These are phyloP conservation scores for Lontra canadensis DNA, from an alignment of 2,113 vertebrate genomes.

Conservation along the genomic window DNA sequence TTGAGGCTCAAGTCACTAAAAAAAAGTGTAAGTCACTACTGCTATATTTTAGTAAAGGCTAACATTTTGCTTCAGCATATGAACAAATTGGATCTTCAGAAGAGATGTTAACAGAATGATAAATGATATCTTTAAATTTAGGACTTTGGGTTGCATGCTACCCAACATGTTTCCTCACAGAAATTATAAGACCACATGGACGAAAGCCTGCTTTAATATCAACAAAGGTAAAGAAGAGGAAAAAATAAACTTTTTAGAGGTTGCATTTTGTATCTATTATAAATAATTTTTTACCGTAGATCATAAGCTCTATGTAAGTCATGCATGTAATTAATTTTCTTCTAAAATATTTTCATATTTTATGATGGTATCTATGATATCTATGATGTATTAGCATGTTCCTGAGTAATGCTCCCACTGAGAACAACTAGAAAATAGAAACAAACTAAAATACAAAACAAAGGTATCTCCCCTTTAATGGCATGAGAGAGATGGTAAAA, in stretches of 20 bases:
- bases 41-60: slow-evolving; percentile 6
- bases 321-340: background rate
- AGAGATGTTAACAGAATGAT: slow-evolving; percentile 15
- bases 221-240: background rate
- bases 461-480: background rate
- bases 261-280: background rate
- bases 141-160: background rate
- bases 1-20: background rate
- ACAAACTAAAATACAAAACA: background rate
- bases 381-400: background rate
- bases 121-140: slow-evolving; percentile 44
- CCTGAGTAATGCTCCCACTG: background rate
- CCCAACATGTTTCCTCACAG: background rate
- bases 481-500: background rate
- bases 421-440: background rate
- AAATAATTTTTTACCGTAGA: background rate
- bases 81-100: slow-evolving; percentile 20
- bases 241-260: background rate
- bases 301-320: background rate
- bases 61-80: slow-evolving; percentile 10
- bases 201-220: background rate
- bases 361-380: background rate
- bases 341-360: background rate
- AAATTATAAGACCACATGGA: slow-evolving; percentile 11
- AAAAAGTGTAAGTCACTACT: background rate